Evolutionary conservation across 2,797 vertebrate genomes (phyloP).

Genomic region (Eutrigla gurnardus): DNA sequence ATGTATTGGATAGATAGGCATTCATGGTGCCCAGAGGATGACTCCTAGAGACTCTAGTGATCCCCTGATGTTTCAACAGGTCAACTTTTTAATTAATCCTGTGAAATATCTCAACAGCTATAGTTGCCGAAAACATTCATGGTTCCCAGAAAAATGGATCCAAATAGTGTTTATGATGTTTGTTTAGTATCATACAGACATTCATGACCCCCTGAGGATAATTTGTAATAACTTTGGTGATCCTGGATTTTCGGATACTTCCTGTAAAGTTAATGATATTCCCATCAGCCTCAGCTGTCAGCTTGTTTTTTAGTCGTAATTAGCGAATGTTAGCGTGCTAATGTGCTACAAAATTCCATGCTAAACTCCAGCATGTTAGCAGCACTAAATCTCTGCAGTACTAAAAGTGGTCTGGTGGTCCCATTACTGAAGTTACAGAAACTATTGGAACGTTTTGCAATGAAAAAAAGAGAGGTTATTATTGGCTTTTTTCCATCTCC

Average conservation of each 20-base stretch:
- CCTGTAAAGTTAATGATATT: not conserved
- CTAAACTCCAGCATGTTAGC: not conserved
- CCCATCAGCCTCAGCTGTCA: not conserved
- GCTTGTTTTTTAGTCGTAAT: not conserved
- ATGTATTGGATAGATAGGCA: not conserved
- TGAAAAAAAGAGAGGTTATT: not conserved
- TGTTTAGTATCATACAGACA: not conserved
- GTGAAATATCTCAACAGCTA: not conserved
- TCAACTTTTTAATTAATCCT: not conserved
- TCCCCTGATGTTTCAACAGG: not conserved
- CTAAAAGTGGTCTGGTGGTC: not conserved
- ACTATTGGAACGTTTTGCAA: not conserved
- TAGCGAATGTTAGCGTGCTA: not conserved
- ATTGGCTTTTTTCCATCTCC: slow-evolving; percentile 9
- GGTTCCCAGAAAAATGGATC: not conserved
- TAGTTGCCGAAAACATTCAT: not conserved
- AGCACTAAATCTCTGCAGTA: not conserved
- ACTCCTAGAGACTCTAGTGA: not conserved
- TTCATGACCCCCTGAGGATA: not conserved
- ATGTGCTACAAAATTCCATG: not conserved
- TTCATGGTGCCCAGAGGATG: not conserved
- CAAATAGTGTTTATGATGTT: not conserved
- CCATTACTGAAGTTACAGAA: not conserved
- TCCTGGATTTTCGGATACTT: not conserved
- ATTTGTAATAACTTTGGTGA: not conserved